These are phyloP conservation scores for Eupeodes corollae DNA, from an alignment of 1,140 invertebrate species.

Conservation along the genomic window DNA sequence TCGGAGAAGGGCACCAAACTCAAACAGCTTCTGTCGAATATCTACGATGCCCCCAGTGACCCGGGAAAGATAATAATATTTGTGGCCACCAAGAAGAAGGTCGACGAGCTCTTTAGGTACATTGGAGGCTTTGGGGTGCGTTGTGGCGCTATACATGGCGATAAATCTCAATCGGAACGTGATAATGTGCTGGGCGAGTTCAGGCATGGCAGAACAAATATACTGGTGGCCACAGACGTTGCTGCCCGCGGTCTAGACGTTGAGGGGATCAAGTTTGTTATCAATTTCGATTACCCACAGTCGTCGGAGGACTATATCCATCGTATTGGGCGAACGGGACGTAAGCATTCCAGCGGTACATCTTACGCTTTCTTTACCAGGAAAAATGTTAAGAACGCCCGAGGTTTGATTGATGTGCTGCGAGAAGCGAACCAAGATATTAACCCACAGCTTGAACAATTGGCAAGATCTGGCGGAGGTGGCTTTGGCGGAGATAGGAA, in stretches of 20 bases:
- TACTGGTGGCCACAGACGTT: conserved; percentile 95
- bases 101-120: conserved; percentile 79
- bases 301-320: conserved; percentile 98
- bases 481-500: conserved; percentile 12
- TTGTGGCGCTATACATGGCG: conserved; percentile 57
- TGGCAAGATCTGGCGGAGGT: conserved; percentile 41
- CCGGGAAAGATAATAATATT: conserved; percentile 92
- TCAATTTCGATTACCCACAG: conserved; percentile 97
- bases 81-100: conserved; percentile 92
- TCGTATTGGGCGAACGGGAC: conserved; percentile 91
- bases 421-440: conserved; percentile 70
- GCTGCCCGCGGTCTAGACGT: conserved; percentile 94
- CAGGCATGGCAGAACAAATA: conserved; percentile 72
- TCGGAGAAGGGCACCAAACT: conserved; percentile 72
- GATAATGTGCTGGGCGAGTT: conserved; percentile 93
- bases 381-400: conserved; percentile 51
- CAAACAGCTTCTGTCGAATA: conserved; percentile 74
- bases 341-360: conserved; percentile 38
- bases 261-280: conserved; percentile 96
- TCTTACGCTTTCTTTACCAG: conserved; percentile 30
- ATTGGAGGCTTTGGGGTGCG: conserved; percentile 84
- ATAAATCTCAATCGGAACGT: conserved; percentile 91
- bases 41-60: conserved; percentile 65
- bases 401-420: conserved; percentile 78
- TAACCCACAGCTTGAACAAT: conserved; percentile 43